Evolutionary conservation across 2,888 invertebrate genomes (phyloP).

Genomic region (Eilema griseolum): DNA sequence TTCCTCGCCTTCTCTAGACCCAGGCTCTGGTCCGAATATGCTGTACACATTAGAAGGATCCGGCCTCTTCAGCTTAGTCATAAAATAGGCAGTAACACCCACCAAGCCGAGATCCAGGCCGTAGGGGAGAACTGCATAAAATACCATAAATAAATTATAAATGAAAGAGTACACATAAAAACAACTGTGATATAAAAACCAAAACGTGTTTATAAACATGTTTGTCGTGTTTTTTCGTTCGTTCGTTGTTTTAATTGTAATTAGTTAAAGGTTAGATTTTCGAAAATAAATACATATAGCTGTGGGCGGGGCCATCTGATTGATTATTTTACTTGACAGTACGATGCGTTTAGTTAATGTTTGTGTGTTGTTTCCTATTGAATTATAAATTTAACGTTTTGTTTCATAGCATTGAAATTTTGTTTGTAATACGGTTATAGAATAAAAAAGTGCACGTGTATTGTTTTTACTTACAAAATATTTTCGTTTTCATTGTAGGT

Average conservation of each 20-base stretch:
- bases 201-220: constrained; percentile 71
- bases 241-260: constrained; percentile 63
- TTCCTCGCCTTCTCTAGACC: constrained; percentile 73
- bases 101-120: constrained; percentile 75
- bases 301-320: constrained; percentile 63
- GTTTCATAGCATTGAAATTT: constrained; percentile 7
- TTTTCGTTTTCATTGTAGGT: neutral
- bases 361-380: constrained; percentile 3
- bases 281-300: constrained; percentile 69
- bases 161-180: constrained; percentile 63
- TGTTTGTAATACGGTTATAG: neutral
- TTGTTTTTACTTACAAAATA: constrained; percentile 20
- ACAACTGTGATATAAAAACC: constrained; percentile 61
- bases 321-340: too few species aligned
- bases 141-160: constrained; percentile 64
- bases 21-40: constrained; percentile 86
- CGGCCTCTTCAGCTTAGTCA: constrained; percentile 74
- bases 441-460: neutral
- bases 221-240: constrained; percentile 58
- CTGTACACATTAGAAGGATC: constrained; percentile 72
- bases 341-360: constrained; percentile 40
- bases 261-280: constrained; percentile 61
- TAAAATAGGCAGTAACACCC: constrained; percentile 72
- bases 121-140: constrained; percentile 76
- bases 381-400: constrained; percentile 14